phyloP scores from a whole-genome alignment of 2,113 vertebrate genomes.

The Bostrychus sinensis region DNA sequence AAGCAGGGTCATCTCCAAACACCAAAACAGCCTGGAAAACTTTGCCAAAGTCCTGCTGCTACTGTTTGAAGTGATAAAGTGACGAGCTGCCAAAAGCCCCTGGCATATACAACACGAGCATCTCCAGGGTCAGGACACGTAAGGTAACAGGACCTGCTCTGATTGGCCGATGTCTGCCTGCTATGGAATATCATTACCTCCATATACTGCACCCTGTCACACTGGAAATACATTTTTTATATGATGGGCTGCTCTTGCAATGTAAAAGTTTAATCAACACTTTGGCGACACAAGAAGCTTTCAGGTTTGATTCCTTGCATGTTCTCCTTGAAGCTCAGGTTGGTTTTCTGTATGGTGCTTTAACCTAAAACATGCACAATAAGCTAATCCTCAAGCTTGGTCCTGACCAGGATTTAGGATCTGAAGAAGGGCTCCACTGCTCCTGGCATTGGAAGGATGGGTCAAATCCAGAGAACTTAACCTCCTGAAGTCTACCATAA shows the following conservation, averaged over 20 bases:
- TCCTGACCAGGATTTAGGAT: too few relatives aligned
- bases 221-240: too few relatives aligned
- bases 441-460: too few relatives aligned
- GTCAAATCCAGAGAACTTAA: too few relatives aligned
- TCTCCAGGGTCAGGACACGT: neutral
- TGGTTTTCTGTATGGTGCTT: too few relatives aligned
- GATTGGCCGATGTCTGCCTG: neutral
- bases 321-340: too few relatives aligned
- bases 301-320: too few relatives aligned
- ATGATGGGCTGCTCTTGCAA: neutral
- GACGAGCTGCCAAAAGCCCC: neutral
- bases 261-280: constrained; percentile 4
- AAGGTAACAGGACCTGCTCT: neutral
- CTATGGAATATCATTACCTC: neutral
- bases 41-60: neutral
- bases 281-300: neutral
- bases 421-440: too few relatives aligned
- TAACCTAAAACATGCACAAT: too few relatives aligned
- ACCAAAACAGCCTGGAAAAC: neutral
- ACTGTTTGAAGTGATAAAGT: neutral
- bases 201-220: neutral
- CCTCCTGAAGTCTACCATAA: too few relatives aligned
- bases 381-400: too few relatives aligned
- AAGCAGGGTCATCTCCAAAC: neutral
- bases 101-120: neutral